A percentile compares a stretch with the other conserved stretches of the same genome.
These are phyloP conservation scores for Gobiocypris rarus DNA, from an alignment of 2,113 vertebrate species.

Conservation along the genomic window DNA sequence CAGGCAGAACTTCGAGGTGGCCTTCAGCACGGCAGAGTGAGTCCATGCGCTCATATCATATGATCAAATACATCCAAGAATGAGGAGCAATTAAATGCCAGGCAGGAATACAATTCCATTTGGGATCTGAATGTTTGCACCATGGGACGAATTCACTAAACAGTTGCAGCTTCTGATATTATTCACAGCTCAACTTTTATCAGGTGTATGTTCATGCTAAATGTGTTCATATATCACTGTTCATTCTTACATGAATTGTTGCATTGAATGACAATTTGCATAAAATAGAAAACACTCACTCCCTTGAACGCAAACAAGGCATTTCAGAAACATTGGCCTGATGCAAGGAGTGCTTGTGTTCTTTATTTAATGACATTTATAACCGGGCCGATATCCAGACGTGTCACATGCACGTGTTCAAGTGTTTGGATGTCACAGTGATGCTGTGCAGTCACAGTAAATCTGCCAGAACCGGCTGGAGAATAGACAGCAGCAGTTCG, in stretches of 20 bases:
- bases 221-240: neutral
- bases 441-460: slow-evolving; percentile 1
- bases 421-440: neutral
- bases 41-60: slow-evolving; percentile 66
- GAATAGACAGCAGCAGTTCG: neutral
- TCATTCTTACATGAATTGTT: neutral
- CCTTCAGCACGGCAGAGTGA: slow-evolving; percentile 94
- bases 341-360: neutral
- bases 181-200: too few species aligned
- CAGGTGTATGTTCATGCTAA: too few species aligned
- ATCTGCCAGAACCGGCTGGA: neutral
- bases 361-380: neutral
- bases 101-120: neutral
- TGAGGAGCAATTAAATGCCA: neutral
- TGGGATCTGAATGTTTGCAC: neutral
- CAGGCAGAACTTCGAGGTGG: slow-evolving; percentile 94
- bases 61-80: neutral
- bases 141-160: neutral
- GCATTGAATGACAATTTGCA: neutral
- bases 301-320: neutral
- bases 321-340: neutral
- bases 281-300: neutral
- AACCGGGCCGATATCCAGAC: neutral
- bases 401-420: neutral
- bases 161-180: neutral